Percentiles rank a stretch among this genome's conserved stretches.
Evolutionary conservation across 1,140 invertebrate genomes (phyloP).

Genomic region (Choristoneura fumiferana): DNA sequence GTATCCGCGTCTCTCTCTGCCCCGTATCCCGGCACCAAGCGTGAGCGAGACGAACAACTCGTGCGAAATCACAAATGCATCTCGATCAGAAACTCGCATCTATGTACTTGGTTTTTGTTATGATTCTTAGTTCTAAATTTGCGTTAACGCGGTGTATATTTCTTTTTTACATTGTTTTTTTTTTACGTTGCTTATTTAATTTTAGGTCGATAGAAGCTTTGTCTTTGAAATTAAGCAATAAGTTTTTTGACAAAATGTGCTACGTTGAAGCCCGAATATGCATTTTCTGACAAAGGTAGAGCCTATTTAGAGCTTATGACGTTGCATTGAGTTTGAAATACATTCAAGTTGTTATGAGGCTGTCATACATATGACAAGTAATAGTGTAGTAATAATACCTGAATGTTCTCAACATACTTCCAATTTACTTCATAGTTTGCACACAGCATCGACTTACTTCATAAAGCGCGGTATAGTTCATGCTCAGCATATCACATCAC

Average conservation of each 20-base stretch:
- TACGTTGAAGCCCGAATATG: neutral
- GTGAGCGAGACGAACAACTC: neutral
- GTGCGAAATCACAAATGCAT: conserved; percentile 29
- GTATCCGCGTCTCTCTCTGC: neutral
- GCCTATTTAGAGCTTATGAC: too few species aligned
- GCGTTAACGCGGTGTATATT: conserved; percentile 38
- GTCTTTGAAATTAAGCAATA: neutral
- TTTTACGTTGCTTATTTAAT: conserved; percentile 54
- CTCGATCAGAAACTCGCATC: conserved; percentile 52
- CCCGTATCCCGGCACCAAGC: too few species aligned
- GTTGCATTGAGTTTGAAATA: too few species aligned
- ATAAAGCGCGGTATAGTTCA: too few species aligned
- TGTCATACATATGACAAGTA: too few species aligned
- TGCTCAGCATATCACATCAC: too few species aligned
- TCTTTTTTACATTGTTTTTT: conserved; percentile 26
- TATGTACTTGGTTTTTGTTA: conserved; percentile 59
- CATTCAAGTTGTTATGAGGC: too few species aligned
- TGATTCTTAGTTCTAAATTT: conserved; percentile 56
- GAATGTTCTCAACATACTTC: too few species aligned
- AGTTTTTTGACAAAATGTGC: conserved; percentile 1
- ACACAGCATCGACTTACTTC: too few species aligned
- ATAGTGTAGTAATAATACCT: too few species aligned
- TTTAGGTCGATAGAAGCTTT: conserved; percentile 19
- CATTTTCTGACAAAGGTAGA: neutral
- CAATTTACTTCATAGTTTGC: too few species aligned